These are phyloP conservation scores for Ooceraea biroi DNA, from an alignment of 1,140 invertebrate species.

Conservation along the genomic window DNA sequence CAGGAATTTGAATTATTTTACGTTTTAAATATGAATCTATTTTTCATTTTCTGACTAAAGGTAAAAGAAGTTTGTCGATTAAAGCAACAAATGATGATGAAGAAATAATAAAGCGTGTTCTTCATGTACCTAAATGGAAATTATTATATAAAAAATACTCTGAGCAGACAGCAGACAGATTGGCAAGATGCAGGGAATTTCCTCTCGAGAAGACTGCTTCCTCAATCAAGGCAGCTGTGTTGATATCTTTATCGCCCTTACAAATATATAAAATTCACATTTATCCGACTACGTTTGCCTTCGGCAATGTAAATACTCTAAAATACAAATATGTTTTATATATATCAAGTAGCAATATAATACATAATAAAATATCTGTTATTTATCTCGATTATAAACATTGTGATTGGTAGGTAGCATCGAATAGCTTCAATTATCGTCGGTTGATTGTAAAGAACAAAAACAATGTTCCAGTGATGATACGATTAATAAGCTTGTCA, in stretches of 20 bases:
- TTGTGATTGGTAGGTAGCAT: constrained; percentile 61
- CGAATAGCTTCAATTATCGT: constrained; percentile 63
- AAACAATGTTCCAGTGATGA: constrained; percentile 74
- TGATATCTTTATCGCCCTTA: constrained; percentile 78
- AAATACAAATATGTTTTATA: background rate
- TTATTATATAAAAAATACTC: constrained; percentile 1
- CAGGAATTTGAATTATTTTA: background rate
- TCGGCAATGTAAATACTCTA: constrained; percentile 74
- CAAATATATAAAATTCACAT: constrained; percentile 79
- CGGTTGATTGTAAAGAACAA: constrained; percentile 69
- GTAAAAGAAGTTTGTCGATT: background rate
- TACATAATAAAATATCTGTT: constrained; percentile 8
- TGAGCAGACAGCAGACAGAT: background rate
- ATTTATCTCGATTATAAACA: background rate
- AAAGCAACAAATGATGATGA: constrained; percentile 10
- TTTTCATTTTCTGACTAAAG: constrained; percentile 15
- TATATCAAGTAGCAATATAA: background rate
- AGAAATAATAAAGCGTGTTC: constrained; percentile 26
- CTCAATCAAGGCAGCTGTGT: constrained; percentile 22
- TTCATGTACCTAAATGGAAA: constrained; percentile 27
- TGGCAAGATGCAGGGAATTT: background rate
- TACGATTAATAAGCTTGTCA: constrained; percentile 56
- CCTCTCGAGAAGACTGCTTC: background rate
- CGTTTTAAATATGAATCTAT: background rate
- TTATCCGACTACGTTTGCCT: constrained; percentile 71